phyloP scores from a whole-genome alignment of 1,140 invertebrate species.

The Samia ricini region DNA sequence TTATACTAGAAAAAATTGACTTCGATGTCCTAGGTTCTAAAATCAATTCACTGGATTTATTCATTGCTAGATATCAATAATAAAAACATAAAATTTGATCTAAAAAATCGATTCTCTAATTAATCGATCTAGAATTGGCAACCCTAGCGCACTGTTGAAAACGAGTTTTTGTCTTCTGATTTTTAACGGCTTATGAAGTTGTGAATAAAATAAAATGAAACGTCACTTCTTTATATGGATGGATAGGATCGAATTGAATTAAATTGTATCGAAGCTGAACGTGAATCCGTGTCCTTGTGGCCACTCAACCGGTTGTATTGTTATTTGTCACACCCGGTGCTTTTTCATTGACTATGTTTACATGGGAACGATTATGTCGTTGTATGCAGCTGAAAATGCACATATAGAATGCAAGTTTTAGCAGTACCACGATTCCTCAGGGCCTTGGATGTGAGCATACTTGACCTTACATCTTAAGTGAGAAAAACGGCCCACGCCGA shows the following conservation, averaged over 20 bases:
- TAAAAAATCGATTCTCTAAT: too few relatives aligned
- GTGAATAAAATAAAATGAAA: slow-evolving; percentile 51
- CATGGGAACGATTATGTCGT: slow-evolving; percentile 33
- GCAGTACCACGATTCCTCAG: slow-evolving; percentile 36
- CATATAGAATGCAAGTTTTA: slow-evolving; percentile 40
- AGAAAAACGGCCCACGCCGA: slow-evolving; percentile 63
- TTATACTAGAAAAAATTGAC: too few relatives aligned
- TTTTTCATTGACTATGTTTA: slow-evolving; percentile 51
- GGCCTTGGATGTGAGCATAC: slow-evolving; percentile 35
- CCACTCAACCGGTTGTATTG: slow-evolving; percentile 38
- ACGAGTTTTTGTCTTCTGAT: slow-evolving; percentile 39
- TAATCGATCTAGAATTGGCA: too few relatives aligned
- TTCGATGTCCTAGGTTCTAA: too few relatives aligned
- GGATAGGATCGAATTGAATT: slow-evolving; percentile 37
- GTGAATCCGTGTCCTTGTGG: slow-evolving; percentile 49
- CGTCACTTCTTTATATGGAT: slow-evolving; percentile 50
- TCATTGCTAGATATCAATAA: too few relatives aligned
- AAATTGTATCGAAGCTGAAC: slow-evolving; percentile 46
- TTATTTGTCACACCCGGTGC: slow-evolving; percentile 56
- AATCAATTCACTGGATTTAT: too few relatives aligned
- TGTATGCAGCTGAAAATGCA: slow-evolving; percentile 30
- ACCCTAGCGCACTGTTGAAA: too few relatives aligned
- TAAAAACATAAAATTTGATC: too few relatives aligned
- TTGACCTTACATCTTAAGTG: slow-evolving; percentile 63
- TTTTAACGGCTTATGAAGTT: slow-evolving; percentile 48